Evolutionary conservation across 2,797 vertebrate species (phyloP), one percentile per base, ranked within the genome.

Genomic region (Tauraco hartlaubi): DNA sequence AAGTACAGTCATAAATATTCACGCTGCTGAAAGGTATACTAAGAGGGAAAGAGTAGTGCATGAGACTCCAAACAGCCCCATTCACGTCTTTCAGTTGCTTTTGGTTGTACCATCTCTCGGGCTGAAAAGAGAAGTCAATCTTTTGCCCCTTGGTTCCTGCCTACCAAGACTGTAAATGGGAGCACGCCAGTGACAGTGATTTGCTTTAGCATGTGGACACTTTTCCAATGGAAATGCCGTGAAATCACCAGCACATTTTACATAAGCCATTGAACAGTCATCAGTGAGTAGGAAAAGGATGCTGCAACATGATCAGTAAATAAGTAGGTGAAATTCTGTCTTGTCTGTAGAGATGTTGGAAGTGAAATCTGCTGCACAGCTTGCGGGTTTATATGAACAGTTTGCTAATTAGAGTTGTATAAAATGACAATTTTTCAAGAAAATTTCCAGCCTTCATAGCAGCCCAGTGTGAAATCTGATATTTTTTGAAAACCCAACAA

Each of bases 321-420:
- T 97, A 97, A 97, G 93, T 96, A 97, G 96, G 95, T 96, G 90
- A 96, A 97, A 95, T 97, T 95, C 94, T 94, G 86, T 87, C 94
- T 96, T 91, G 73, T 94, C 91, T 96, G 81, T 86, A 69, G 91
- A 95, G 91, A 96, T 95, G 88, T 87, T 96, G 95, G 96, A 96
- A 96, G 63, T 87, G 95, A 97, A 96, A 96, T 97, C 95, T 96
- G 94, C 93, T 96, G 96, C 96, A 97, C 95, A 96, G 96, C 94
- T 97, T 97, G 96, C 0, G 84, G 94, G 96, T 96, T 97, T 97
- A 96, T 96, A 95, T 87, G 96, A 97, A 97, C 91, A 97, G 96
- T 97, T 97, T 96, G 95, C 94, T 94, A 96, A 97, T 96, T 96
- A 97, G 91, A 94, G 91, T 94, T 94, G 94, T 94, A 93, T 96